Base-by-base conservation (phyloP, 1,140 invertebrate genomes). In the Leptestheria dahalacensis region DNA sequence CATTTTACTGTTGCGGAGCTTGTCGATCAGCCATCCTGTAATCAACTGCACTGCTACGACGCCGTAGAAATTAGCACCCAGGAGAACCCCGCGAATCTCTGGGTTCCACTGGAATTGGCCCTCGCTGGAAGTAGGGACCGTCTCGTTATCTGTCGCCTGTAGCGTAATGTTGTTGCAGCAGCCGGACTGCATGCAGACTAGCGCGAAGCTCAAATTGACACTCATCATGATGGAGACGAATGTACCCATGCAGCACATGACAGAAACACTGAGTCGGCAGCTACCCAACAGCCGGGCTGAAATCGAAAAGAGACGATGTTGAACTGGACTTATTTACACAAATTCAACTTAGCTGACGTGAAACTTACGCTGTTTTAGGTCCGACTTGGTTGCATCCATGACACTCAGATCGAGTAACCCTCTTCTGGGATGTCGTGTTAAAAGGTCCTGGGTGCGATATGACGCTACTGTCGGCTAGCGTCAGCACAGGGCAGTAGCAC, bases 31-130 rank as follows among this genome's bases (percentile, higher is more conserved):
- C 65, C 66, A 70, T 28, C 73, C 74, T 20, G 71, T 75, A 4
- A 73, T 69, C 20, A 77, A 66, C 64, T 77, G 76, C 0, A 70
- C 71, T 3, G 69, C 50, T 2, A 72, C 64, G 60, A 71, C 73
- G 6, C 74, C 74, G 51, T 70, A 69, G 63, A 69, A 75, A 65
- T 73, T 73, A 10, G 70, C 66, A 3, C 69, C 71, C 3, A 76
- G 49, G n/a, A 75, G 67, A 6, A 63, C 52, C 21, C 70, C 71
- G 66, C 74, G 72, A 3, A 64, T 56, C n/a, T 64, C 64, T 62
- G 67, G 69, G 10, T 63, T 57, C 71, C 71, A 72, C 18, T 68
- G 64, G 54, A 72, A 71, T 47, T 66, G 64, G 26, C 65, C 69
- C 63, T 67, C 55, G 33, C 26, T 21, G 21, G 12, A 10, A 55